phyloP scores from a whole-genome alignment of 2,888 invertebrate species.

The Heliconius sara region DNA sequence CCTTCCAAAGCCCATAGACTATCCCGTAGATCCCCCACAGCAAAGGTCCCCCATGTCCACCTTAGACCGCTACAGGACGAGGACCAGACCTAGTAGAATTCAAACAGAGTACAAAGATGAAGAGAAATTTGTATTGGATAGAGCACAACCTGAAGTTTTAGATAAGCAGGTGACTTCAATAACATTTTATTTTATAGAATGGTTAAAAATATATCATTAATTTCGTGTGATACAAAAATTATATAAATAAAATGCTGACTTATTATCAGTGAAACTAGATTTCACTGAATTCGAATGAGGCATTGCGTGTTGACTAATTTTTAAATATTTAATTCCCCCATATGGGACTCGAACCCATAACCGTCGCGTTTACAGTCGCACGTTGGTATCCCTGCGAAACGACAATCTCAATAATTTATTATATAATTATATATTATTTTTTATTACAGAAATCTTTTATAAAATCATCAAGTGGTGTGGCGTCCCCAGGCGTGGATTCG shows the following conservation, averaged over 20 bases:
- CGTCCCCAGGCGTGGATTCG: constrained; percentile 73
- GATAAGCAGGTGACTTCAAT: constrained; percentile 74
- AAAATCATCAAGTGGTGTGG: constrained; percentile 74
- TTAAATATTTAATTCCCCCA: no score
- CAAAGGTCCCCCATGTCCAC: constrained; percentile 76
- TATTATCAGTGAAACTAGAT: no score
- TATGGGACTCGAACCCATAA: no score
- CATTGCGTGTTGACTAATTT: no score
- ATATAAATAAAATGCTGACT: no score
- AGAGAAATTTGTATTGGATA: constrained; percentile 89
- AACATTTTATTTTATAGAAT: neutral
- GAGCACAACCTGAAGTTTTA: constrained; percentile 83
- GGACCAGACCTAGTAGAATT: constrained; percentile 72
- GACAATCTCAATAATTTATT: no score
- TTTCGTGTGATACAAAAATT: neutral
- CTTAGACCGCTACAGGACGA: constrained; percentile 75
- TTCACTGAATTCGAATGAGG: no score
- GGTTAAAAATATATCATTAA: no score
- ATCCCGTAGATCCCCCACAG: constrained; percentile 52
- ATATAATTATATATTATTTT: neutral
- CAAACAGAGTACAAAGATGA: constrained; percentile 78
- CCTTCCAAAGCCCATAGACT: constrained; percentile 61
- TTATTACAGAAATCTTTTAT: constrained; percentile 74
- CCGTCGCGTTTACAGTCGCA: no score
- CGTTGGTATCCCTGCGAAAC: no score